These are phyloP conservation scores for Mobula birostris DNA, from an alignment of 2,113 vertebrate genomes.

Conservation along the genomic window DNA sequence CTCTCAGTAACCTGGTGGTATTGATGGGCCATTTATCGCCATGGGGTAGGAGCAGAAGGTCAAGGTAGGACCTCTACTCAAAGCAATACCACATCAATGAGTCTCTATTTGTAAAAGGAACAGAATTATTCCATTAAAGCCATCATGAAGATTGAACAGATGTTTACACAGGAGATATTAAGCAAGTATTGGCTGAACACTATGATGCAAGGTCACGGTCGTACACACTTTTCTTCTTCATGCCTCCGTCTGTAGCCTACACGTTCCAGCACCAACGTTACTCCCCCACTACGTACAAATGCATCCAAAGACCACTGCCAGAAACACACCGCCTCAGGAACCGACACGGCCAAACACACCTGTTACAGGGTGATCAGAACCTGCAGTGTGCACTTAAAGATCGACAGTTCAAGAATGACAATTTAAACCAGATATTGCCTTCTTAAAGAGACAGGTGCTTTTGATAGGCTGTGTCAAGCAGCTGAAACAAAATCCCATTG, in stretches of 20 bases:
- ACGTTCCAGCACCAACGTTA: not conserved
- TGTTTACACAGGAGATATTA: not conserved
- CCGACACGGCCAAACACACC: not conserved
- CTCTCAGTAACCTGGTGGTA: not conserved
- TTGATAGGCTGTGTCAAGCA: not conserved
- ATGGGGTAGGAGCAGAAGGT: not conserved
- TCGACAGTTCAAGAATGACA: not conserved
- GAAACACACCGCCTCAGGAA: not conserved
- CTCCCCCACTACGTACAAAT: not conserved
- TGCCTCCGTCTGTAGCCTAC: not conserved
- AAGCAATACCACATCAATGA: not conserved
- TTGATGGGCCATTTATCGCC: not conserved
- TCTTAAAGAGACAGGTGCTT: slow-evolving; percentile 16
- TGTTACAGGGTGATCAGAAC: not conserved
- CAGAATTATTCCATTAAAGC: not conserved
- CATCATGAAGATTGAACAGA: not conserved
- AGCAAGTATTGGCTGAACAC: not conserved
- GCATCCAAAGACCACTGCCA: not conserved
- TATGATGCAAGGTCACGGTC: not conserved
- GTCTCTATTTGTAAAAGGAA: not conserved
- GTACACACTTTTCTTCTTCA: not conserved
- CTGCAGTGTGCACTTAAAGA: not conserved
- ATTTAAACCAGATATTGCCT: slow-evolving; percentile 28
- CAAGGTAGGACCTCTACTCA: not conserved
- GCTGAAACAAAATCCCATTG: not conserved